phyloP scores from a whole-genome alignment of 1,140 invertebrate species.

The Papilio machaon region DNA sequence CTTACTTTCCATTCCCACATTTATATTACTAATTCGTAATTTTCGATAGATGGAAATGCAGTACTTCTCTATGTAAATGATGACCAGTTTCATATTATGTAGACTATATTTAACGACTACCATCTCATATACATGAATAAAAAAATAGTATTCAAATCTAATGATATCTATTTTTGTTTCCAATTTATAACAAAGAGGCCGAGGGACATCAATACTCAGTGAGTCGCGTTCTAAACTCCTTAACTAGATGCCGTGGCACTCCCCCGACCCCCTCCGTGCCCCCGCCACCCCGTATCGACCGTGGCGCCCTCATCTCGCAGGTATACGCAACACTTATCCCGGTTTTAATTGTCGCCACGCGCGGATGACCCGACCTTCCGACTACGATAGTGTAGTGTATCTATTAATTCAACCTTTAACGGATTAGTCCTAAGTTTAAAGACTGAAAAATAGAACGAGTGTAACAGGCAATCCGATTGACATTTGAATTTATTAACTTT shows the following conservation, averaged over 20 bases:
- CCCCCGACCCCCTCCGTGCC: slow-evolving; percentile 44
- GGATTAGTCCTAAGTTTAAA: not conserved
- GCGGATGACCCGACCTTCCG: slow-evolving; percentile 64
- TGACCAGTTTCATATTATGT: no score
- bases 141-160: slow-evolving; percentile 1
- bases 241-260: slow-evolving; percentile 60
- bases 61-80: not conserved
- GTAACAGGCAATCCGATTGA: not conserved
- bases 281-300: slow-evolving; percentile 68
- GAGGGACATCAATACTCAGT: slow-evolving; percentile 67
- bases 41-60: not conserved
- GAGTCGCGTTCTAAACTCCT: slow-evolving; percentile 74
- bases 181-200: slow-evolving; percentile 54
- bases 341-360: slow-evolving; percentile 80
- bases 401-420: slow-evolving; percentile 22
- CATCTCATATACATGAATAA: no score
- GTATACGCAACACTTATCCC: slow-evolving; percentile 80
- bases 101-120: no score
- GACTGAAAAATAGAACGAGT: not conserved
- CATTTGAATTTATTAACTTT: no score
- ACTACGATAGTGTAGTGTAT: slow-evolving; percentile 54
- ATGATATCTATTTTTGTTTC: slow-evolving; percentile 42
- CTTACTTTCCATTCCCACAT: no score
- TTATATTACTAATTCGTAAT: not conserved
- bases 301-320: slow-evolving; percentile 76